Evolutionary conservation across 2,888 invertebrate species (phyloP).

Genomic region (Holacanthella duospinosa): DNA sequence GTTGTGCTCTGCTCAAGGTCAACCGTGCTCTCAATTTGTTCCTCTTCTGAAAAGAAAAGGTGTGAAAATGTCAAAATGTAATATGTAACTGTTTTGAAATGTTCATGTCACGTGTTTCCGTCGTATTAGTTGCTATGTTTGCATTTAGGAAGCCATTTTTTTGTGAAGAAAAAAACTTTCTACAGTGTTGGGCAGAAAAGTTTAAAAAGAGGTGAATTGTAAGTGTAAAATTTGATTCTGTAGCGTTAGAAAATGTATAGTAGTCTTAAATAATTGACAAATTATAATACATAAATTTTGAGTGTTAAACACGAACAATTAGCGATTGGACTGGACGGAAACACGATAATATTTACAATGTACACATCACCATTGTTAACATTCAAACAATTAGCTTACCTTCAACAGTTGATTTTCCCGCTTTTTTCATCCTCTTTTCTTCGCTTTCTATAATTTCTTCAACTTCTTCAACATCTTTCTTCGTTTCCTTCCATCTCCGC

Average conservation of each 20-base stretch:
- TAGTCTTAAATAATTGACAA: no score
- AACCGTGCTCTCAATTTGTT: not conserved
- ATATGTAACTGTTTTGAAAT: not conserved
- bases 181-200: no score
- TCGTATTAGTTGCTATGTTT: no score
- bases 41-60: not conserved
- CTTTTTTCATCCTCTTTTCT: not conserved
- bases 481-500: no score
- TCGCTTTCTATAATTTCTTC: not conserved
- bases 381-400: no score
- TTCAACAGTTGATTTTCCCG: not conserved
- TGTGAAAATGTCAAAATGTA: not conserved
- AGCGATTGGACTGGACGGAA: constrained; percentile 4
- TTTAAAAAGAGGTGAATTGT: not conserved
- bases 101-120: not conserved
- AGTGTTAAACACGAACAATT: not conserved
- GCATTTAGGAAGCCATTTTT: no score
- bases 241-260: no score
- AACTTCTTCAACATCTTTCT: not conserved
- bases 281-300: no score
- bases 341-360: not conserved
- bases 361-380: not conserved
- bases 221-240: not conserved
- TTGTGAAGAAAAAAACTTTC: no score
- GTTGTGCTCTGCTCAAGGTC: not conserved